phyloP scores from a whole-genome alignment of 2,113 vertebrate genomes.

The Chelonoidis abingdonii region DNA sequence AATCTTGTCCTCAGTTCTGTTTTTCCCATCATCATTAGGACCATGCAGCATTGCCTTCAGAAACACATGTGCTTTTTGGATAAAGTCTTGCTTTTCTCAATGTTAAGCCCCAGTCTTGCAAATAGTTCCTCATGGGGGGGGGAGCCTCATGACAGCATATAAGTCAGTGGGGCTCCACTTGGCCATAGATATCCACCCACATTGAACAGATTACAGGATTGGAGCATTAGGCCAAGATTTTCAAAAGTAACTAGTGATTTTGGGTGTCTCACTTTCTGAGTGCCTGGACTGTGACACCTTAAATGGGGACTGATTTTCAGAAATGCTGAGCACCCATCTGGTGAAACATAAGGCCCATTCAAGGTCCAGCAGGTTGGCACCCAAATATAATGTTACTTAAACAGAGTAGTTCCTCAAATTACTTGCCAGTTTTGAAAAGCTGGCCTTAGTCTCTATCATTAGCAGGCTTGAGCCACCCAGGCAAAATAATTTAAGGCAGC shows the following conservation, averaged over 20 bases:
- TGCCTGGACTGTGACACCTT: neutral
- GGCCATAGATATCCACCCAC: neutral
- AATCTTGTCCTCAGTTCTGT: neutral
- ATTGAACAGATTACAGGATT: constrained; percentile 52
- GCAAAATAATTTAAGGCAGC: neutral
- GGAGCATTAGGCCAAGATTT: neutral
- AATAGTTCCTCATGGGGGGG: accelerated
- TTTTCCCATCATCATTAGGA: neutral
- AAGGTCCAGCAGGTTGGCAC: neutral
- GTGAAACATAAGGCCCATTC: neutral
- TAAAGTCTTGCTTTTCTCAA: neutral
- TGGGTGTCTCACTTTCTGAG: neutral
- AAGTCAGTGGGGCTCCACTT: neutral
- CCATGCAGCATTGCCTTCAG: neutral
- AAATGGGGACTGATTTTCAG: neutral
- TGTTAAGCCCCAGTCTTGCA: neutral
- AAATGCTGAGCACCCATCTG: neutral
- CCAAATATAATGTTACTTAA: neutral
- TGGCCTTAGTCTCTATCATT: neutral
- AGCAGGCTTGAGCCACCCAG: neutral
- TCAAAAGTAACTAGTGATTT: neutral
- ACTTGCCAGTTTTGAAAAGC: neutral
- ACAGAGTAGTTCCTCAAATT: neutral
- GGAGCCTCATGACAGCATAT: neutral
- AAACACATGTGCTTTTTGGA: neutral